Evolutionary conservation across 2,797 vertebrate genomes (phyloP).

Genomic region (Leptodactylus fallax): DNA sequence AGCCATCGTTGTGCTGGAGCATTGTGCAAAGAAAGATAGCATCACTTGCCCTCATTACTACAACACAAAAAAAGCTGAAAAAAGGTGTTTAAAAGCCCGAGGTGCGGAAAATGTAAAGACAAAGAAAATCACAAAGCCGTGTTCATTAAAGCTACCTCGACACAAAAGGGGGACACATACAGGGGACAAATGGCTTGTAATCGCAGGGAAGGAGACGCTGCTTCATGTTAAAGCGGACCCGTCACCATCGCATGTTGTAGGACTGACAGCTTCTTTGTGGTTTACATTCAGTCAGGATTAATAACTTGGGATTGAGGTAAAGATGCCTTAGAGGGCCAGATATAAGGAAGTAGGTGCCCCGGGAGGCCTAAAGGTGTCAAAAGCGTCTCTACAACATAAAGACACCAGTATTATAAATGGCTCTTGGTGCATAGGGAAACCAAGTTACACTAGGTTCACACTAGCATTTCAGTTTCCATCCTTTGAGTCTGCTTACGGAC

Average conservation of each 20-base stretch:
- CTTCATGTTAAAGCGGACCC: background rate
- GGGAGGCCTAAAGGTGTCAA: too few species aligned
- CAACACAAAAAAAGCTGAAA: slow-evolving; percentile 89
- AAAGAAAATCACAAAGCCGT: slow-evolving; percentile 67
- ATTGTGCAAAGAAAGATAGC: slow-evolving; percentile 92
- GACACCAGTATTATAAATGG: too few species aligned
- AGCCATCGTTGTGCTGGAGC: slow-evolving; percentile 82
- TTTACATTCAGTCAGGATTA: too few species aligned
- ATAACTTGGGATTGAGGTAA: too few species aligned
- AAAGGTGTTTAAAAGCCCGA: slow-evolving; percentile 81
- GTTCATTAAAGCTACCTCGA: slow-evolving; percentile 61
- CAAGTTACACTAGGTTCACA: too few species aligned
- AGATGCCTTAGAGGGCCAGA: background rate
- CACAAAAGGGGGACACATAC: background rate
- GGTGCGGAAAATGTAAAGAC: slow-evolving; percentile 66
- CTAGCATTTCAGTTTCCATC: too few species aligned
- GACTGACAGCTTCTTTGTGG: too few species aligned
- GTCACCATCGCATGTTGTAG: background rate
- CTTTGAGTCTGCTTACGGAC: too few species aligned
- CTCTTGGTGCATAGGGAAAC: too few species aligned
- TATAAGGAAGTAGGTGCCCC: background rate
- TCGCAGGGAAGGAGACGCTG: background rate
- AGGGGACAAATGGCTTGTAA: background rate
- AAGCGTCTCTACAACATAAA: too few species aligned
- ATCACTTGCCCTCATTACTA: slow-evolving; percentile 92